Conservation (phyloP, 2,797 vertebrate species). For the Crocidura indochinensis region DNA sequence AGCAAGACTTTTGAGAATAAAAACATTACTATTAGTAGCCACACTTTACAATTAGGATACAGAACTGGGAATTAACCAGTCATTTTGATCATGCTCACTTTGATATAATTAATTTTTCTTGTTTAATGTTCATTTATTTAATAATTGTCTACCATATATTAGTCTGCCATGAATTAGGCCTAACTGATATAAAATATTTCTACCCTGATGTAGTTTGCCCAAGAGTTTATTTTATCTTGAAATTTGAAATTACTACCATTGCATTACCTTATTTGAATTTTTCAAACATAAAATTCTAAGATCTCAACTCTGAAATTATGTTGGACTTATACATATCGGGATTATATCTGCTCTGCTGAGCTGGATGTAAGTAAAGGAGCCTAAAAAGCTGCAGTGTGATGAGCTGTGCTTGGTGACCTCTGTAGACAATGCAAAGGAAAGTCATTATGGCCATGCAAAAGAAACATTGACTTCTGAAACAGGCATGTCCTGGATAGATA, state of each 20-base stretch:
- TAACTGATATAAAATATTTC: conserved; percentile 19
- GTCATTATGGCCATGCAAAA: neutral
- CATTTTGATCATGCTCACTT: neutral
- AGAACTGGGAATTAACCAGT: neutral
- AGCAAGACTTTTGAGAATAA: neutral
- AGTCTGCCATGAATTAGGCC: neutral
- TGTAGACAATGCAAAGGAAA: conserved; percentile 38
- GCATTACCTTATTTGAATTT: neutral
- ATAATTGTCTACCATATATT: neutral
- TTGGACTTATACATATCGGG: neutral
- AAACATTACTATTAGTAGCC: neutral
- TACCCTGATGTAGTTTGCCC: neutral
- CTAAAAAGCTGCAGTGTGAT: neutral
- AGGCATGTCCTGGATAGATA: neutral
- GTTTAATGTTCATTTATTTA: conserved; percentile 27
- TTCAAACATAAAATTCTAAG: neutral
- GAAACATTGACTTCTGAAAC: conserved; percentile 24
- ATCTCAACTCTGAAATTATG: conserved; percentile 19
- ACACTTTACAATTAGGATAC: neutral
- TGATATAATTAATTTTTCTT: conserved; percentile 20
- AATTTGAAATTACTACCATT: neutral
- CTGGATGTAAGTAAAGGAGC: neutral
- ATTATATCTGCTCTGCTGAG: neutral
- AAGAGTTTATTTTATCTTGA: conserved; percentile 37
- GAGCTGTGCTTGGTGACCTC: conserved; percentile 21